Conservation (phyloP, 2,888 invertebrate species). For the Bimastos eiseni region DNA sequence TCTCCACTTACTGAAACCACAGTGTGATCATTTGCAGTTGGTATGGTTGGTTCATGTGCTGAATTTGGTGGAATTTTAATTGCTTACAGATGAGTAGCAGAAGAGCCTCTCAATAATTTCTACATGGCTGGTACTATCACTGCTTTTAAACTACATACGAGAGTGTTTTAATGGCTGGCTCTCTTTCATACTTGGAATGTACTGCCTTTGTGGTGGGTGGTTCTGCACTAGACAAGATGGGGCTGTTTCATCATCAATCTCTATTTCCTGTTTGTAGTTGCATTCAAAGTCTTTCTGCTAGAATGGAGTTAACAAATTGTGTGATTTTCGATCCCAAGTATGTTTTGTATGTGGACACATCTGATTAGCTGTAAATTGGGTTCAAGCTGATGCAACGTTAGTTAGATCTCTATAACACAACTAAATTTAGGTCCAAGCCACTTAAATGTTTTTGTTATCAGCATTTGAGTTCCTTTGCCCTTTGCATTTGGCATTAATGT, state of each 20-base stretch:
- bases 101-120: not conserved
- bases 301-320: not conserved
- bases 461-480: not conserved
- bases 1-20: not conserved
- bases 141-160: not conserved
- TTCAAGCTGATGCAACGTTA: not conserved
- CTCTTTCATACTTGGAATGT: not conserved
- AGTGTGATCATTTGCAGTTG: not conserved
- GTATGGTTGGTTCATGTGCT: not conserved
- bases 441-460: not conserved
- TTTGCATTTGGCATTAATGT: not conserved
- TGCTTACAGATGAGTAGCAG: not conserved
- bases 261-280: not conserved
- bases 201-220: not conserved
- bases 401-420: not conserved
- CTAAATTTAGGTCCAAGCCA: not conserved
- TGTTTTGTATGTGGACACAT: not conserved
- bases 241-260: not conserved
- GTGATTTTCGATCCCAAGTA: not conserved
- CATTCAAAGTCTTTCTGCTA: not conserved
- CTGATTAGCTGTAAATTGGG: not conserved
- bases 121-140: not conserved
- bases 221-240: not conserved
- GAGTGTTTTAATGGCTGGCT: not conserved
- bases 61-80: not conserved